phyloP scores from a whole-genome alignment of 2,113 vertebrate genomes.

The Gymnorhina tibicen region DNA sequence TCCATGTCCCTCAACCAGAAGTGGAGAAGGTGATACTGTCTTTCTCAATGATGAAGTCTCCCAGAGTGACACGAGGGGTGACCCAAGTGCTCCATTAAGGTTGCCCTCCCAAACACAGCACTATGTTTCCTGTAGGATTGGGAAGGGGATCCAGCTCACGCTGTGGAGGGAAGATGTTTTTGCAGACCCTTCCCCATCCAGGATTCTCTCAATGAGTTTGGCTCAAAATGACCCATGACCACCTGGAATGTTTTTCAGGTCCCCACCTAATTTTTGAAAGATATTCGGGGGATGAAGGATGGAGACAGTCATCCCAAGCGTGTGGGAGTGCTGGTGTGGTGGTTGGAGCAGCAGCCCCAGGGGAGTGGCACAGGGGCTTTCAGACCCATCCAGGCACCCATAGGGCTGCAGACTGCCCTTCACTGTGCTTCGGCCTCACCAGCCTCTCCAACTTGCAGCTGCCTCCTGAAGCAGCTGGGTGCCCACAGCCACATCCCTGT shows the following conservation, averaged over 20 bases:
- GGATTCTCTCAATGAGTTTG: neutral
- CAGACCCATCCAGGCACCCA: neutral
- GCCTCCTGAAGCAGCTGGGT: neutral
- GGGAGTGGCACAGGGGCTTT: neutral
- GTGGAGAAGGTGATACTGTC: neutral
- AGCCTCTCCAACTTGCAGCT: neutral
- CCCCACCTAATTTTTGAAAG: neutral
- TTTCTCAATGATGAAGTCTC: neutral
- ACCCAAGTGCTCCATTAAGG: neutral
- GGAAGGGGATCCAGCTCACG: neutral
- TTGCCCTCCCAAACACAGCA: neutral
- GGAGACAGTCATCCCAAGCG: neutral
- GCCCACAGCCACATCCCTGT: accelerated
- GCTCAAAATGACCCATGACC: neutral
- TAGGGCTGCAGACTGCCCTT: neutral
- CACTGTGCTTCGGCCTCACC: accelerated
- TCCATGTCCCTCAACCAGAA: neutral
- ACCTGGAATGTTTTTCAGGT: neutral
- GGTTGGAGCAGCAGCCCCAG: accelerated
- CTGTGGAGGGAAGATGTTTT: neutral
- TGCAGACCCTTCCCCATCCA: neutral
- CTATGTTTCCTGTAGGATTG: neutral
- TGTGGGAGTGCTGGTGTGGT: neutral
- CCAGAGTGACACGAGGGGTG: neutral
- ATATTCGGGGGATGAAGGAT: neutral